Evolutionary conservation across 2,113 vertebrate genomes (phyloP).

Genomic region (Pyxicephalus adspersus): DNA sequence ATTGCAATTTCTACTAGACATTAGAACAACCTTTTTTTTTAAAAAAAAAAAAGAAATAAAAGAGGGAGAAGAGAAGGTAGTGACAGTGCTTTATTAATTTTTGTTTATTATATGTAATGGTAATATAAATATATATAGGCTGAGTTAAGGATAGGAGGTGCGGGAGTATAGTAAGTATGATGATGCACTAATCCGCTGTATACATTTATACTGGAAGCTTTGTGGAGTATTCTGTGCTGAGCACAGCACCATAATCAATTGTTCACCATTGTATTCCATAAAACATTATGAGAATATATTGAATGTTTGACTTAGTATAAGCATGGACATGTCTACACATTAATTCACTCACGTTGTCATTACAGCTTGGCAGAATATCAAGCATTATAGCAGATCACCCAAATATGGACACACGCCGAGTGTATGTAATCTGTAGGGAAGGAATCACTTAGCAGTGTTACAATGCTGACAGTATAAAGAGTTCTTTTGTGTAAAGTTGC

Average conservation of each 20-base stretch:
- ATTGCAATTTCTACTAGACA: no score
- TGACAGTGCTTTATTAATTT: no score
- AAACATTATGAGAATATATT: neutral
- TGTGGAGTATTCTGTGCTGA: no score
- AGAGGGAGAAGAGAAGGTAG: no score
- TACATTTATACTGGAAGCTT: no score
- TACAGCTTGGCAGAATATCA: slow-evolving; percentile 27
- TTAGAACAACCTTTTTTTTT: no score
- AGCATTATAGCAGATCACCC: slow-evolving; percentile 34
- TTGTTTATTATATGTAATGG: no score
- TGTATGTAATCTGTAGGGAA: slow-evolving; percentile 8
- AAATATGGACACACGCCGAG: slow-evolving; percentile 21
- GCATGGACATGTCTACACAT: neutral
- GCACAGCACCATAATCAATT: neutral
- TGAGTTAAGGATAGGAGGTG: no score
- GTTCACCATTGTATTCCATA: neutral
- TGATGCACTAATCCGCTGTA: no score
- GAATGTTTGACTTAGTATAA: neutral
- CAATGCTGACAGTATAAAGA: slow-evolving; percentile 23
- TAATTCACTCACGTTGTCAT: slow-evolving; percentile 6
- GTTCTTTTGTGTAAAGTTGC: neutral
- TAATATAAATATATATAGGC: no score
- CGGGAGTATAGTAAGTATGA: no score
- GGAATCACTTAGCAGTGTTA: slow-evolving; percentile 15
- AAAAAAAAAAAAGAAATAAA: no score